Conservation (phyloP, 2,113 vertebrate species). For the Sapajus apella region DNA sequence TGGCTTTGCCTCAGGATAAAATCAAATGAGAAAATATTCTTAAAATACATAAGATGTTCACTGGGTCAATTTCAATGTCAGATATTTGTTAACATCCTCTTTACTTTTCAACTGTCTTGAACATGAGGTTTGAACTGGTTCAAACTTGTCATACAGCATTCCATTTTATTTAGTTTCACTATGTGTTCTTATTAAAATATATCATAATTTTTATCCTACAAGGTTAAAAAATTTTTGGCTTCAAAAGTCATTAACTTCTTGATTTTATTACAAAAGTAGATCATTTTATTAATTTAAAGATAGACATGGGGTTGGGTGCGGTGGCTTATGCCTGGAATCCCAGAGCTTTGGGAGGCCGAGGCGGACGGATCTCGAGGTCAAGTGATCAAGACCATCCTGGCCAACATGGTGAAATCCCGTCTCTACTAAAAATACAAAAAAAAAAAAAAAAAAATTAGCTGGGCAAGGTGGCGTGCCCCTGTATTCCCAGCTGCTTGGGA, state of each 20-base stretch:
- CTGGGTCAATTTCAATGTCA: conserved; percentile 27
- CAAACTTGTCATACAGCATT: background rate
- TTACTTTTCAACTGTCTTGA: background rate
- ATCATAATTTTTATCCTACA: conserved; percentile 1
- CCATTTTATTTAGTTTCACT: background rate
- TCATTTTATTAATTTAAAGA: conserved; percentile 1
- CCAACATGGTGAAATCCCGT: too few species aligned
- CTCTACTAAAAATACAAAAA: too few species aligned
- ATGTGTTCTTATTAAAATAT: background rate
- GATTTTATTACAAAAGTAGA: background rate
- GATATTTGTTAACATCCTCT: background rate
- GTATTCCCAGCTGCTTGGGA: too few species aligned
- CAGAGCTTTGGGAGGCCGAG: too few species aligned
- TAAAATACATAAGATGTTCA: conserved; percentile 1
- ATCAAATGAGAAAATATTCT: background rate
- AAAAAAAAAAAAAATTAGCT: too few species aligned
- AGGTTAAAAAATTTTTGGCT: background rate
- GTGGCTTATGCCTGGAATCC: too few species aligned
- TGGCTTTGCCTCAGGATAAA: conserved; percentile 32
- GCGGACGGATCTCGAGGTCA: too few species aligned
- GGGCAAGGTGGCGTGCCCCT: too few species aligned
- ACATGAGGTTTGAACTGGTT: background rate
- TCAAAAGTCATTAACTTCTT: background rate
- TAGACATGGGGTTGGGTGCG: background rate
- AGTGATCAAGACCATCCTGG: too few species aligned